These are phyloP conservation scores for Gryllus longicercus DNA, from an alignment of 2,888 invertebrate genomes.

Conservation along the genomic window DNA sequence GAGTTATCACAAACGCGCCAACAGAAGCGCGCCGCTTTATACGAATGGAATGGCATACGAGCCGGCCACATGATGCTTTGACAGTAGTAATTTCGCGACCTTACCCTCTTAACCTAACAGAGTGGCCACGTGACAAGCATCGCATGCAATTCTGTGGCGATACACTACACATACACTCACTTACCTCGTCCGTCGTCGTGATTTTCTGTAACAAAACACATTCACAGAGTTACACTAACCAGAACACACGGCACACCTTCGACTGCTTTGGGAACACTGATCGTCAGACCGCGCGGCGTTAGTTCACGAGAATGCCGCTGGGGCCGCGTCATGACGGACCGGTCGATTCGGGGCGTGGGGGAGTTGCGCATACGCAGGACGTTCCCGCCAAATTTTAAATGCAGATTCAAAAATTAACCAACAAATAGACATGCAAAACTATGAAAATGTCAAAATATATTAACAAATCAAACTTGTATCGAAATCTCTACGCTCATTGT, in stretches of 20 bases:
- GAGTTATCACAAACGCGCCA: too few relatives aligned
- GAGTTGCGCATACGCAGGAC: constrained; percentile 9
- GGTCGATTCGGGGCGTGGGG: constrained; percentile 8
- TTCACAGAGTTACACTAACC: neutral
- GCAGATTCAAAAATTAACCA: neutral
- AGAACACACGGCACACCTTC: constrained; percentile 17
- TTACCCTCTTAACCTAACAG: neutral
- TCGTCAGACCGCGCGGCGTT: neutral
- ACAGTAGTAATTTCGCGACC: neutral
- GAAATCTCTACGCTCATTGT: too few relatives aligned
- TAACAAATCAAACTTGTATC: too few relatives aligned
- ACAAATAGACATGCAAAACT: neutral
- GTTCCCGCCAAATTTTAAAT: neutral
- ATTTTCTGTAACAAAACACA: constrained; percentile 11
- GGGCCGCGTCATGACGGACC: neutral
- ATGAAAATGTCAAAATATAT: too few relatives aligned
- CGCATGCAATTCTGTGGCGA: neutral
- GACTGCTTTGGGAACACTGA: constrained; percentile 17
- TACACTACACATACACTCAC: neutral
- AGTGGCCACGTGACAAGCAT: neutral
- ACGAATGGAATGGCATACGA: neutral
- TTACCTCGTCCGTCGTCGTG: neutral
- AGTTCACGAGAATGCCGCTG: constrained; percentile 17
- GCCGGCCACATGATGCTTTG: constrained; percentile 17
- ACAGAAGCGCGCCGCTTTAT: neutral